phyloP scores from a whole-genome alignment of 2,888 invertebrate genomes.

The Melieria picta region DNA sequence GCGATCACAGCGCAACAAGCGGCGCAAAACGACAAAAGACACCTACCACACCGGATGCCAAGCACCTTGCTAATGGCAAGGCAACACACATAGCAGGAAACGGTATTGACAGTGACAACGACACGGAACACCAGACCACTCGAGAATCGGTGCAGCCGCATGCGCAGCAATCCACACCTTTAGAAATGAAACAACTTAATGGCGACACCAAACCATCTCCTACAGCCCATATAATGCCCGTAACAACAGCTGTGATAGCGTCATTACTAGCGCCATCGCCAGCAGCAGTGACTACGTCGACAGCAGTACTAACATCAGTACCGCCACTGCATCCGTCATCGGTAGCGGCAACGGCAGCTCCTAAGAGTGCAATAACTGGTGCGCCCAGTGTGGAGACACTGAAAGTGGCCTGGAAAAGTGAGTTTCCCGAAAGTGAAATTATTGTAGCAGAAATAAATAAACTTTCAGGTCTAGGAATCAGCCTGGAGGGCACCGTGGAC shows the following conservation, averaged over 20 bases:
- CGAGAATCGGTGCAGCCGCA: slow-evolving; percentile 37
- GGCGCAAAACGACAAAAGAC: slow-evolving; percentile 29
- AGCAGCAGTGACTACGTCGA: slow-evolving; percentile 36
- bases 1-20: slow-evolving; percentile 52
- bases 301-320: slow-evolving; percentile 8
- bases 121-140: slow-evolving; percentile 37
- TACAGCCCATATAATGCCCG: slow-evolving; percentile 32
- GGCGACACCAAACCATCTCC: slow-evolving; percentile 41
- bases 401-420: slow-evolving; percentile 80
- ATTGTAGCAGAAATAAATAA: slow-evolving; percentile 93
- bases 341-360: slow-evolving; percentile 23
- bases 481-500: slow-evolving; percentile 97
- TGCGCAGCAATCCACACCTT: neutral
- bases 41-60: slow-evolving; percentile 39
- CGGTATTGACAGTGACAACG: slow-evolving; percentile 47
- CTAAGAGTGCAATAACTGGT: slow-evolving; percentile 32
- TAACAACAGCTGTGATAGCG: slow-evolving; percentile 33
- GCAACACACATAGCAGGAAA: slow-evolving; percentile 33
- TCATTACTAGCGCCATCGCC: neutral
- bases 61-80: slow-evolving; percentile 43
- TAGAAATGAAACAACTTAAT: slow-evolving; percentile 8
- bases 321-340: neutral
- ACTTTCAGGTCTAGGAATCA: slow-evolving; percentile 94
- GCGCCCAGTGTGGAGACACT: slow-evolving; percentile 78
- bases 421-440: slow-evolving; percentile 85